Conservation (phyloP, 30 jellyfish, hydroid and myxozoan genomes). For the Hydra vulgaris region DNA sequence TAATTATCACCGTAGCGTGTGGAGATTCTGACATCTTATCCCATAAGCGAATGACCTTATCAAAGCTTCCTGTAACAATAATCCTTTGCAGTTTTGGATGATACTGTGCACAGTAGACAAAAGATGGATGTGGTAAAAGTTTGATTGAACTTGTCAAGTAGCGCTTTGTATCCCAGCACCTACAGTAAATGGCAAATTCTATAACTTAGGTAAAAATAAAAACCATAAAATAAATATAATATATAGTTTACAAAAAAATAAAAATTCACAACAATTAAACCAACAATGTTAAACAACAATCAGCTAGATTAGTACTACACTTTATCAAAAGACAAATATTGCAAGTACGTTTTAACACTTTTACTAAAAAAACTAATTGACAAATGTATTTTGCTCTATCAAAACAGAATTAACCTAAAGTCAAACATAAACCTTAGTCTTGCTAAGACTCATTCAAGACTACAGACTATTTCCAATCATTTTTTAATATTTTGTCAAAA, state of each 20-base stretch:
- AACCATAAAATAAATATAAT: background rate
- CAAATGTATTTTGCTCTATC: no score
- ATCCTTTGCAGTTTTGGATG: constrained; percentile 39
- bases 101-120: constrained; percentile 59
- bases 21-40: constrained; percentile 54
- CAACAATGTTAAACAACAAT: no score
- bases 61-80: constrained; percentile 74
- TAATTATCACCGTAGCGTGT: constrained; percentile 72
- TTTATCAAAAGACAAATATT: no score
- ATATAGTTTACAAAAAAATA: background rate
- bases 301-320: no score
- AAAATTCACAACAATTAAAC: background rate
- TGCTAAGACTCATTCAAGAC: no score
- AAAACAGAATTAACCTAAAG: no score
- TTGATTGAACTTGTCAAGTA: constrained; percentile 42
- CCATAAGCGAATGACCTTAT: constrained; percentile 67
- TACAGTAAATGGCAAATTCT: background rate
- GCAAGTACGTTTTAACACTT: no score
- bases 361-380: no score
- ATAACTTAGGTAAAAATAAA: no score
- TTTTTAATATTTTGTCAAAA: no score
- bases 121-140: constrained; percentile 75
- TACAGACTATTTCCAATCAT: no score
- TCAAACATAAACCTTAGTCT: no score
- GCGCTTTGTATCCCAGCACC: constrained; percentile 74